Evolutionary conservation across 2,888 invertebrate species (phyloP).

Genomic region (Belgica antarctica): DNA sequence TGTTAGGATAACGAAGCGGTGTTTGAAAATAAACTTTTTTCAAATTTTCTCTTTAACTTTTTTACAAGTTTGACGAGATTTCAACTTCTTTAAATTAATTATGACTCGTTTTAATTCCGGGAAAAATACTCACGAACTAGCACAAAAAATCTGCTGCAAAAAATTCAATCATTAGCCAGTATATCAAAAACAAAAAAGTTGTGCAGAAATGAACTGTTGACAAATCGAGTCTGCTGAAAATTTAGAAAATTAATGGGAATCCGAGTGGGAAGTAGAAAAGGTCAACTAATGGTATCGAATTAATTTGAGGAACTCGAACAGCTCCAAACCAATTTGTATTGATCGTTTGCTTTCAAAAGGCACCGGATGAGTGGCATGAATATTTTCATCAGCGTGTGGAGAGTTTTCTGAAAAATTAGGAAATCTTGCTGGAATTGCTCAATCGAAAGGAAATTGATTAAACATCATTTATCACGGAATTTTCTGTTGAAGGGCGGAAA

Average conservation of each 20-base stretch:
- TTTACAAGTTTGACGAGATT: no score
- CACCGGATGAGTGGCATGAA: background rate
- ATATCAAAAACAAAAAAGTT: no score
- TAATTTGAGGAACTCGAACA: background rate
- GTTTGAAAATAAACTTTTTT: no score
- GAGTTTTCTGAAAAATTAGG: background rate
- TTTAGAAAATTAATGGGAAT: background rate
- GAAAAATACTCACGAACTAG: no score
- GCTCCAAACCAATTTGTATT: background rate
- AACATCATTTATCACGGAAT: constrained; percentile 30
- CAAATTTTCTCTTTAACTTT: no score
- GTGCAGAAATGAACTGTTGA: background rate
- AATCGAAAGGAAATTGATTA: constrained; percentile 37
- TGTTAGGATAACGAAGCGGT: no score
- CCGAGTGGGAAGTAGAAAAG: background rate
- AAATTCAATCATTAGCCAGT: no score
- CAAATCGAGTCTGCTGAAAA: background rate
- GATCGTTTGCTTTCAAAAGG: background rate
- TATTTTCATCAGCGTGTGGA: background rate
- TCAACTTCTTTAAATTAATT: no score
- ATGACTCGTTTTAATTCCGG: no score
- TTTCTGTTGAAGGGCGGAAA: background rate
- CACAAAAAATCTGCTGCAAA: background rate
- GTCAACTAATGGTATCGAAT: constrained; percentile 32
- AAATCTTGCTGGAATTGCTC: constrained; percentile 29